Evolutionary conservation across 2,113 vertebrate species (phyloP), one percentile per base, ranked within the genome.

Genomic region (Tiliqua scincoides): DNA sequence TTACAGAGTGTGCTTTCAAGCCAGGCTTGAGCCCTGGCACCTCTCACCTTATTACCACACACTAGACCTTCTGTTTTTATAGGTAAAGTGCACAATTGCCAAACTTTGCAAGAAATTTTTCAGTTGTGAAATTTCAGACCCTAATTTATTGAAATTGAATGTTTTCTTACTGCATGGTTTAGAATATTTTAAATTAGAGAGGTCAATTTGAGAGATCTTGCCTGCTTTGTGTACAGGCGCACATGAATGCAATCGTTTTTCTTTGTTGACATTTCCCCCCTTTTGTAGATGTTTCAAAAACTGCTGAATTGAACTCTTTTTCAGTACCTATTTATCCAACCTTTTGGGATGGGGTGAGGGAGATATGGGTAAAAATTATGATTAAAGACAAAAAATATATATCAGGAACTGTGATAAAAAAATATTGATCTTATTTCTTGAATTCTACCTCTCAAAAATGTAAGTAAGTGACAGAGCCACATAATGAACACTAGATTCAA

Each of bases 401-500:
- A 94, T 89, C 91, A 94, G 93, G 85, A 84, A 92, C 89, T 52
- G 77, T 94, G 87, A 86, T 88, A 91, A 93, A 94, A 94, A 94
- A 95, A 77, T 84, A 95, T 91, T 37, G 93, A 94, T 93, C 83
- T 4, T 3, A 0, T 2, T 52, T 21, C 86, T 85, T 88, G 63
- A 65, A 74, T 89, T 93, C 92, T 63, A 84, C 91, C 57, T 74
- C 89, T 57, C 80, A 90, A 90, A 57, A 91, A 87, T 74, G 76
- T 3, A 82, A 90, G 85, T 35, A 87, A 91, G 86, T 86, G 87
- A 91, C 85, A 86, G 71, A 57, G 73, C 70, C 61, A 86, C 14
- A 72, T 93, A 89, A 94, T 93, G 91, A 89, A 92, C 85, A 92
- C 54, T 62, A 1, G 85, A 37, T 82, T 89, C 61, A 86, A 86